A percentile compares a stretch with the other conserved stretches of the same genome.
These are phyloP conservation scores for Peromyscus californicus DNA, from an alignment of 2,113 vertebrate species.

Conservation along the genomic window DNA sequence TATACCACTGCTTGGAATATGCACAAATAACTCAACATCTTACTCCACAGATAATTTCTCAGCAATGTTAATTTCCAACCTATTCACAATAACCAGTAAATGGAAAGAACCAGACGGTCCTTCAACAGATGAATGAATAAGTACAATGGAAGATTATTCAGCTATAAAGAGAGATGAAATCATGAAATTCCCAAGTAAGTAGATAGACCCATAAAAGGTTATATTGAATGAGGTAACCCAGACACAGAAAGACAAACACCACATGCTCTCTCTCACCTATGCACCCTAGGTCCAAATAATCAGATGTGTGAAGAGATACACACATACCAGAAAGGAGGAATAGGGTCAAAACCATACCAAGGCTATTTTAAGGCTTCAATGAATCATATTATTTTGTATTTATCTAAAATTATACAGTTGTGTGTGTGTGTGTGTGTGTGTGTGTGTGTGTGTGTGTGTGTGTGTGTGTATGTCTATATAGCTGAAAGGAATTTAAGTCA, in stretches of 20 bases:
- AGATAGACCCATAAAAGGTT: not conserved
- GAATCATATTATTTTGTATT: too few species aligned
- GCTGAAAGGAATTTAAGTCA: not conserved
- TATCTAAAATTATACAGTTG: too few species aligned
- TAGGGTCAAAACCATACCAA: too few species aligned
- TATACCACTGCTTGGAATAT: not conserved
- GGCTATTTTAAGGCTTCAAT: too few species aligned
- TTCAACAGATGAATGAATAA: not conserved
- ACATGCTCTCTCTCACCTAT: not conserved
- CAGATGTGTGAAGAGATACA: not conserved
- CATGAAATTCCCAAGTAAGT: not conserved
- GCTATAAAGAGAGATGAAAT: not conserved
- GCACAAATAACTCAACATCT: not conserved
- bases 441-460: too few species aligned
- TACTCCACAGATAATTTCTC: not conserved
- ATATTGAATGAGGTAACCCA: not conserved
- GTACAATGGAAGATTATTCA: not conserved
- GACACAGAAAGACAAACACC: not conserved
- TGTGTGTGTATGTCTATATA: too few species aligned
- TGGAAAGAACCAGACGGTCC: not conserved
- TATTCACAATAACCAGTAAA: not conserved
- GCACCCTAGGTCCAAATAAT: not conserved
- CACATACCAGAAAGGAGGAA: too few species aligned
- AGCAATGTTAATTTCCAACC: not conserved
- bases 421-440: too few species aligned